Base-by-base conservation (phyloP, 2,113 vertebrate species). In the Theristicus caerulescens region DNA sequence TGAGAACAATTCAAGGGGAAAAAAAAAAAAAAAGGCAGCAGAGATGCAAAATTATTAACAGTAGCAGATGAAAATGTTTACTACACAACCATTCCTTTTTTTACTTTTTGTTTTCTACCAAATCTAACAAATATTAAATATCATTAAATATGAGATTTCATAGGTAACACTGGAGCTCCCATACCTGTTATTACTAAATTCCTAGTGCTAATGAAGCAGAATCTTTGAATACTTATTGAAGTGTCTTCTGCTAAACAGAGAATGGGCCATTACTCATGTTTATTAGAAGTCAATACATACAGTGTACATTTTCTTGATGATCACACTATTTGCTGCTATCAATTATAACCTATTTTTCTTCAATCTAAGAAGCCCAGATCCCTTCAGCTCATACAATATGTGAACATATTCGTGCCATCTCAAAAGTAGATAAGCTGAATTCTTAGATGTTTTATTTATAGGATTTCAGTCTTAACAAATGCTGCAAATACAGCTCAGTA, bases 401-500 rank as follows among this genome's bases (percentile, higher is more conserved):
- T 67, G 93, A 87, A 49, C 31, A 34, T 47, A 86, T 93, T 91
- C 1, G 8, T 91, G 77, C 59, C 91, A 77, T 55, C 64, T 88
- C 86, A 83, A 58, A 95, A 96, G 82, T 2, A 92, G 85, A 54
- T 79, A 67, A 59, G 18, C 49, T 77, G 55, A 92, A 40, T 77
- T 88, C 82, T 71, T 67, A 87, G 47, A 93, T 94, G 73, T 67
- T 97, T 96, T 96, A 95, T 94, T 88, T 89, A 95, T 84, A 73
- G 89, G 81, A 82, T 89, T 79, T 64, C 81, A 59, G 15, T 67
- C 77, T 79, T 87, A 84, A 93, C 80, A 91, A 91, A 89, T 47
- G 47, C 40, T 94, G 89, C 89, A 93, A 92, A 93, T 66, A 70
- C 57, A 93, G 51, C 86, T 82, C 77, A 64, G 78, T 76, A 71